A percentile compares a stretch with the other conserved stretches of the same genome.
Evolutionary conservation across 1,140 invertebrate genomes (phyloP).

Genomic region (Telenomus remus): DNA sequence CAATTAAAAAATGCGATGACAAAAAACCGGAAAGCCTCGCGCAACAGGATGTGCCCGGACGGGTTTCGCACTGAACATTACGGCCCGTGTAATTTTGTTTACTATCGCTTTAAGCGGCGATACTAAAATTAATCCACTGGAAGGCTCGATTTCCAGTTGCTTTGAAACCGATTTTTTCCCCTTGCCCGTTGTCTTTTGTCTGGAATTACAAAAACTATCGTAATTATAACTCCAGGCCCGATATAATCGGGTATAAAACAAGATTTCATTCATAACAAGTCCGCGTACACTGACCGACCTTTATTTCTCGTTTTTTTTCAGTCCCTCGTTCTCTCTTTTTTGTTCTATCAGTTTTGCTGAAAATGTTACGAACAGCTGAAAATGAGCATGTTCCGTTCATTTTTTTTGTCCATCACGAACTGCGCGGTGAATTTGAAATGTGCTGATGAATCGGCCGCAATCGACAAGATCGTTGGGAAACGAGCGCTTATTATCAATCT

Average conservation of each 20-base stretch:
- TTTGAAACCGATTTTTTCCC: not conserved
- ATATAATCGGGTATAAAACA: too few species aligned
- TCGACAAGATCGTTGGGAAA: not conserved
- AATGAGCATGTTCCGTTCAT: too few species aligned
- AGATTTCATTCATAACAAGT: too few species aligned
- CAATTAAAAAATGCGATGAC: slow-evolving; percentile 21
- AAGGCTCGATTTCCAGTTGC: not conserved
- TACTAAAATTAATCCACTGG: slow-evolving; percentile 17
- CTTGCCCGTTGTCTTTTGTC: too few species aligned
- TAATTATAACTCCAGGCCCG: too few species aligned
- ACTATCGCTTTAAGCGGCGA: slow-evolving; percentile 12
- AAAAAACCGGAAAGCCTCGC: slow-evolving; percentile 11
- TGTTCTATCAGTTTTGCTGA: too few species aligned
- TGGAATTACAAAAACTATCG: too few species aligned
- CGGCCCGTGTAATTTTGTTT: slow-evolving; percentile 9
- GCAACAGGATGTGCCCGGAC: slow-evolving; percentile 15
- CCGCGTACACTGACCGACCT: too few species aligned
- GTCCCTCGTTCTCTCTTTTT: too few species aligned
- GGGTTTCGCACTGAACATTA: slow-evolving; percentile 1
- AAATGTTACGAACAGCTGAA: too few species aligned
- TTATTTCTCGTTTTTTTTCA: too few species aligned
- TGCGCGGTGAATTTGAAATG: not conserved
- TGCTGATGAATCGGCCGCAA: slow-evolving; percentile 1
- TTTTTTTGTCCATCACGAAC: too few species aligned
- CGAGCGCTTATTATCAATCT: slow-evolving; percentile 48